Evolutionary conservation across 2,113 vertebrate species (phyloP).

Genomic region (Elanus axillaris): DNA sequence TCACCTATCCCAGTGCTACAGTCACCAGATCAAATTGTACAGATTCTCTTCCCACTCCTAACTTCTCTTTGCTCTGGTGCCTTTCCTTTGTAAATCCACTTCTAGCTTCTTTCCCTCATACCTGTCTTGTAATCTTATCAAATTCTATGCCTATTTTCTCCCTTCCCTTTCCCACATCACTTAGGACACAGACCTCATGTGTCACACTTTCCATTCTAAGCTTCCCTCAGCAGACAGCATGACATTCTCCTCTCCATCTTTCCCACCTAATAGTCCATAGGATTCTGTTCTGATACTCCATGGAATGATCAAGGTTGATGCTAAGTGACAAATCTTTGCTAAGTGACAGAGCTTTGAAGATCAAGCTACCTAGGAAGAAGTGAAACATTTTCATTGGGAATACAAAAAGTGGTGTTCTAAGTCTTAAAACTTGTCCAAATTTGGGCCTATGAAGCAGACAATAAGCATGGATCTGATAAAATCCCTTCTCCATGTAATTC

Average conservation of each 20-base stretch:
- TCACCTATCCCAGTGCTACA: neutral
- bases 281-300: neutral
- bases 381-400: neutral
- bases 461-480: neutral
- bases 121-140: fast-evolving
- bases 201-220: neutral
- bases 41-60: neutral
- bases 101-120: neutral
- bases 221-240: neutral
- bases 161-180: neutral
- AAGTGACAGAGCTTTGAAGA: neutral
- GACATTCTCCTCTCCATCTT: neutral
- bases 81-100: neutral
- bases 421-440: neutral
- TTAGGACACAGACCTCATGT: fast-evolving
- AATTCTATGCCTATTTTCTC: neutral
- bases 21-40: neutral
- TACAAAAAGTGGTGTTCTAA: neutral
- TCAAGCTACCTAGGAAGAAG: neutral
- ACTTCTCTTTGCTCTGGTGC: neutral
- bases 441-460: neutral
- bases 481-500: neutral
- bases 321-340: neutral
- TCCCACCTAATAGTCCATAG: neutral
- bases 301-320: neutral